Evolutionary conservation across 2,888 invertebrate genomes (phyloP), one percentile per base, ranked within the genome.

Genomic region (Drosophila paranaensis): DNA sequence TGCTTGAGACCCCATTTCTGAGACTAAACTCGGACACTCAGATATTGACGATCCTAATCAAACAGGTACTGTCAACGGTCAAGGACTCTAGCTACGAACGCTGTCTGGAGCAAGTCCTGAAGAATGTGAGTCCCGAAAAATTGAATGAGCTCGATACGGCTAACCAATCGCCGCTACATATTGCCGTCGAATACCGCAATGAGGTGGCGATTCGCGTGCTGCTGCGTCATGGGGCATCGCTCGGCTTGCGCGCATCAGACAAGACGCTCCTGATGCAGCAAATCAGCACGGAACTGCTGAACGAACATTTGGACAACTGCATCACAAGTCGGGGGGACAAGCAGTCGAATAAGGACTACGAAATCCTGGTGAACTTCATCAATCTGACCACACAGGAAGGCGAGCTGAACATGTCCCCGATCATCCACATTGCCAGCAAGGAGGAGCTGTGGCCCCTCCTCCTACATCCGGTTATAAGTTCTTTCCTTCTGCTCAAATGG

Each of bases 401-500:
- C 62, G 94, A 94, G 9, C 94, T 95, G 37, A 97, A 97, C 94
- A 96, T 96, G 82, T 95, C 96, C 72, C 95, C 96, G n/a, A 93
- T 97, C 51, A 93, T 94, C 13, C 96, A 95, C 81, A 95, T 97
- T 93, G 95, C 96, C 57, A 93, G 94, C 79, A 94, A 95, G 54
- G 94, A 94, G 69, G 95, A 95, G 68, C 93, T 96, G 60, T 94
- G 95, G 46, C 94, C 95, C 63, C 93, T 97, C 33, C 91, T 97
- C 14, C 95, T 95, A 79, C 97, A 97, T 93, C 97, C 97, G 2
- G 94, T 97, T 2, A 94, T 97, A 42, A 95, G 96, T 2, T 96
- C 96, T 80, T 97, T 97, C 84, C 92, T 97, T 4, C 95, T 95
- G 81, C 93, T 97, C 68, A 97, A 97, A 91, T 97, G 97, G 96